phyloP scores from a whole-genome alignment of 2,113 vertebrate species.

The Copsychus sechellarum region DNA sequence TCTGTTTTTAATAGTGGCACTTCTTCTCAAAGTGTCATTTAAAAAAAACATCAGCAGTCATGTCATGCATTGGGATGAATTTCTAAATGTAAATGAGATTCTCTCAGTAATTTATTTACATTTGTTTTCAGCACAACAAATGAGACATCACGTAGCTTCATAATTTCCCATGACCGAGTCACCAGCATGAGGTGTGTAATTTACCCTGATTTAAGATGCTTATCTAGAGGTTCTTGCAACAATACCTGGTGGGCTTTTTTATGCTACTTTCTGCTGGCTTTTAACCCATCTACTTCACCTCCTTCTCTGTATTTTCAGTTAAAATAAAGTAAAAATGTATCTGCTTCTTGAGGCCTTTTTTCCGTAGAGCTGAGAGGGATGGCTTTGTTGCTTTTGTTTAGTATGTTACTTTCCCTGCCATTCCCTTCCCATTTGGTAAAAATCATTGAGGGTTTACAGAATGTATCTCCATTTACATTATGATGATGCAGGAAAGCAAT shows the following conservation, averaged over 20 bases:
- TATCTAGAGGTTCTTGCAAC: conserved; percentile 73
- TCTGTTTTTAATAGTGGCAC: conserved; percentile 68
- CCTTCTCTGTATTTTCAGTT: neutral
- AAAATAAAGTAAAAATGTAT: neutral
- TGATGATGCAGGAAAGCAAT: neutral
- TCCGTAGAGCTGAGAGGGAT: neutral
- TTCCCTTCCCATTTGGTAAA: neutral
- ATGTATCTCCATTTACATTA: neutral
- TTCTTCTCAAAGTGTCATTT: conserved; percentile 72
- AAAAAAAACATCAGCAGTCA: conserved; percentile 74
- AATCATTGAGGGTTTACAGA: neutral
- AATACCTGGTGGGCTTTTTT: conserved; percentile 68
- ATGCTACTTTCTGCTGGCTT: conserved; percentile 13
- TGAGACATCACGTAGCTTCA: conserved; percentile 83
- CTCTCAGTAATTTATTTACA: conserved; percentile 84
- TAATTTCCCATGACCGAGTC: conserved; percentile 85
- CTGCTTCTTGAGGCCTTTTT: neutral
- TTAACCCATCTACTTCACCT: conserved; percentile 14
- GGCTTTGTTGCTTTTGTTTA: neutral
- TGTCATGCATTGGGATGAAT: conserved; percentile 78
- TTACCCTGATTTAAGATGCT: conserved; percentile 82
- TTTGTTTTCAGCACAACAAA: conserved; percentile 87
- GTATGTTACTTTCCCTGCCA: neutral
- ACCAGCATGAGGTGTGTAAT: conserved; percentile 81
- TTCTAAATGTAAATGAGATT: conserved; percentile 84